phyloP scores from a whole-genome alignment of 2,113 vertebrate species.

The Pteruthius melanotis region DNA sequence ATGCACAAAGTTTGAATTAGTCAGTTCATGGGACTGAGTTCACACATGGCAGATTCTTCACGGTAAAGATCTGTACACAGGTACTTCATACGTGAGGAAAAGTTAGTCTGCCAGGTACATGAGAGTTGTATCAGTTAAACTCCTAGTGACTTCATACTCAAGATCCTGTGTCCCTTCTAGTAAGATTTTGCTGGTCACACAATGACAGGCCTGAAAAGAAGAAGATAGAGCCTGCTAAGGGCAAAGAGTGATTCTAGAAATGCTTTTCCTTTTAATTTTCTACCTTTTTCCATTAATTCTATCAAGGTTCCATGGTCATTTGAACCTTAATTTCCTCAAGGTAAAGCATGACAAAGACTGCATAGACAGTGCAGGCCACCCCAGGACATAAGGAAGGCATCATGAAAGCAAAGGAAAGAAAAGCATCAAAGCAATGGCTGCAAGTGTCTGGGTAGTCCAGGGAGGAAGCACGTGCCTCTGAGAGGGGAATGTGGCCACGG shows the following conservation, averaged over 20 bases:
- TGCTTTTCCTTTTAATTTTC: background rate
- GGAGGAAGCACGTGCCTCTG: fast-evolving
- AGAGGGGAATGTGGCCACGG: background rate
- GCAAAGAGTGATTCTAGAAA: background rate
- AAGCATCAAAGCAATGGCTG: background rate
- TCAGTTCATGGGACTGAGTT: background rate
- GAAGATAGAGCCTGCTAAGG: background rate
- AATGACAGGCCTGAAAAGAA: background rate
- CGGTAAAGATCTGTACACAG: background rate
- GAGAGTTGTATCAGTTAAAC: background rate
- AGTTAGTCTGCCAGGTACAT: background rate
- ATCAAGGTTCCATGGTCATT: background rate
- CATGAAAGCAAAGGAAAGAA: background rate
- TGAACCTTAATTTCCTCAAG: background rate
- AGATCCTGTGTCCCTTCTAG: background rate
- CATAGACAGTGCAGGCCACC: background rate
- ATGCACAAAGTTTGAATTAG: background rate
- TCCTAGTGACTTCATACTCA: background rate
- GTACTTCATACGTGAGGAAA: background rate
- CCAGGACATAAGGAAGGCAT: background rate
- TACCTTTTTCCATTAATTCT: background rate
- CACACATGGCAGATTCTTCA: background rate
- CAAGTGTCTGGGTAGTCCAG: background rate
- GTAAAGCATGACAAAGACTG: background rate
- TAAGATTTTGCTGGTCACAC: background rate